phyloP scores from a whole-genome alignment of 1,140 invertebrate species.

The Eumeta japonica region DNA sequence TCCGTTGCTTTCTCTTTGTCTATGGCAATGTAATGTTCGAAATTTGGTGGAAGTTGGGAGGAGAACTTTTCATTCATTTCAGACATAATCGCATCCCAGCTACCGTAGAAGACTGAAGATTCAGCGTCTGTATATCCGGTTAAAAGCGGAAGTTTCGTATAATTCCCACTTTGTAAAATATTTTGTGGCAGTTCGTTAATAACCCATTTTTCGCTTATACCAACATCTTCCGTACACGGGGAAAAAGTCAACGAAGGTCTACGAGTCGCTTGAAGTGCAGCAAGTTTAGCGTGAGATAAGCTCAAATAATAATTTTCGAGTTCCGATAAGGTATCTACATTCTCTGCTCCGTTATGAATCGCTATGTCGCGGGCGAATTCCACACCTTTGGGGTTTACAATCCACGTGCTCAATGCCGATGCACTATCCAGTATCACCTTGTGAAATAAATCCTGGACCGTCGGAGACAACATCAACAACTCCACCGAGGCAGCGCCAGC shows the following conservation, averaged over 20 bases:
- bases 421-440: neutral
- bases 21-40: slow-evolving; percentile 18
- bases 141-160: slow-evolving; percentile 23
- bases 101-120: slow-evolving; percentile 17
- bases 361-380: too few species aligned
- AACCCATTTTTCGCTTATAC: slow-evolving; percentile 19
- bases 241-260: slow-evolving; percentile 16
- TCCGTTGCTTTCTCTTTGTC: slow-evolving; percentile 21
- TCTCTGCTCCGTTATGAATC: slow-evolving; percentile 18
- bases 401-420: neutral
- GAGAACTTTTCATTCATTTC: slow-evolving; percentile 32
- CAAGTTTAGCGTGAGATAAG: slow-evolving; percentile 12
- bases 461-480: neutral
- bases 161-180: slow-evolving; percentile 26
- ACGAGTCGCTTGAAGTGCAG: slow-evolving; percentile 10
- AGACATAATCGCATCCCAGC: slow-evolving; percentile 20
- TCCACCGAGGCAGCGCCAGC: neutral
- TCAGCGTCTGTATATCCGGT: slow-evolving; percentile 31
- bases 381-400: neutral
- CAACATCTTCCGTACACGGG: slow-evolving; percentile 26
- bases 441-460: neutral
- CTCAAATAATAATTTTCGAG: slow-evolving; percentile 23
- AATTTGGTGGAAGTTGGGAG: slow-evolving; percentile 26
- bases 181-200: slow-evolving; percentile 25
- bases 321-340: slow-evolving; percentile 24